Conservation (phyloP, 1,140 invertebrate species). For the Parapsyche elsis region DNA sequence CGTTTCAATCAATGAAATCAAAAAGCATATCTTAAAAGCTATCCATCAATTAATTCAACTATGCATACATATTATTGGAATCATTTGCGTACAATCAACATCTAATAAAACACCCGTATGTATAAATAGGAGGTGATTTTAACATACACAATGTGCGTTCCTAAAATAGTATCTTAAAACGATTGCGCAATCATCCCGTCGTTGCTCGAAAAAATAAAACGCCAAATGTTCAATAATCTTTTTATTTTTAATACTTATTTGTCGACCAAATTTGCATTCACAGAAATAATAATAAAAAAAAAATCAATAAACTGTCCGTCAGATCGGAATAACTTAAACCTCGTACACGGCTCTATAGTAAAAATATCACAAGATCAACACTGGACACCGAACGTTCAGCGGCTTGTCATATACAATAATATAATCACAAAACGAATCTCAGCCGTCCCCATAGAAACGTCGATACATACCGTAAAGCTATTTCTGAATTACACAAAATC, state of each 20-base stretch:
- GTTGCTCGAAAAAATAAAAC: too few species aligned
- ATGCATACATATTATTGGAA: too few species aligned
- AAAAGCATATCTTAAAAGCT: too few species aligned
- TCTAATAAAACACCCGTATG: too few species aligned
- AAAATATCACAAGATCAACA: conserved; percentile 55
- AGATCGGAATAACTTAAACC: conserved; percentile 51
- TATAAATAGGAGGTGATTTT: too few species aligned
- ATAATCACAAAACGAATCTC: conserved; percentile 21
- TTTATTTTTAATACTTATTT: conserved; percentile 50
- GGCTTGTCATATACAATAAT: conserved; percentile 26
- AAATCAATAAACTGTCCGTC: conserved; percentile 48
- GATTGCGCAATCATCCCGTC: too few species aligned
- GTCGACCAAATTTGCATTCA: conserved; percentile 48
- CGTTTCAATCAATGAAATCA: too few species aligned
- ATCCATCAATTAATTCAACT: too few species aligned
- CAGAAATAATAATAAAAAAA: conserved; percentile 37
- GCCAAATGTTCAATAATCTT: neutral
- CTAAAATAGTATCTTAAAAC: too few species aligned
- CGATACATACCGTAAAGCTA: neutral
- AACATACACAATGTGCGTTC: too few species aligned
- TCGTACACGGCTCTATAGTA: conserved; percentile 52
- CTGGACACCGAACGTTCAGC: conserved; percentile 37
- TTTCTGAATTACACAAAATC: conserved; percentile 14
- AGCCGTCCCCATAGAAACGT: neutral
- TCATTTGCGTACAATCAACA: too few species aligned